Evolutionary conservation across 2,113 vertebrate species (phyloP).

Genomic region (Pollimyrus isidori): DNA sequence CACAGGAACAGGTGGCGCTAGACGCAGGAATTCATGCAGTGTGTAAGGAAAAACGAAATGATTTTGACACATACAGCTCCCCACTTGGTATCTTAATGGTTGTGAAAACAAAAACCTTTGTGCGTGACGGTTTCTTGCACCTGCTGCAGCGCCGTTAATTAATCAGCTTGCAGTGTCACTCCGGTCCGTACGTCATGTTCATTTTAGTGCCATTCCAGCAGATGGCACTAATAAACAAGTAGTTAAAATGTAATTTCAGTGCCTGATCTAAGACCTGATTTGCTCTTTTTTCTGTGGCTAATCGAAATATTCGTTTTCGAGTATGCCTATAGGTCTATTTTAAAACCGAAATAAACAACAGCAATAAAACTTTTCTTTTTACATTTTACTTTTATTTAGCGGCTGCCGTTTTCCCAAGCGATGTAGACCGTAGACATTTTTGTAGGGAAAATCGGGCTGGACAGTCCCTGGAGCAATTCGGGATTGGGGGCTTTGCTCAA

Average conservation of each 20-base stretch:
- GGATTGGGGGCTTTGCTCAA: not conserved
- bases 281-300: not conserved
- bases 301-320: not conserved
- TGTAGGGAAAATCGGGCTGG: not conserved
- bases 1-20: not conserved
- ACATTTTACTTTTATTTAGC: not conserved
- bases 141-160: not conserved
- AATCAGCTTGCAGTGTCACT: not conserved
- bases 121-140: not conserved
- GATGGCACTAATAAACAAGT: constrained; percentile 37
- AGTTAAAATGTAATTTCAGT: not conserved
- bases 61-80: not conserved
- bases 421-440: not conserved
- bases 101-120: not conserved
- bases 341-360: not conserved
- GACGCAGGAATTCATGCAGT: not conserved
- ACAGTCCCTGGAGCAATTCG: not conserved
- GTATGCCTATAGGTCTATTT: not conserved
- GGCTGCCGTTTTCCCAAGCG: not conserved
- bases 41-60: not conserved
- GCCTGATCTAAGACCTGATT: not conserved
- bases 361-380: not conserved
- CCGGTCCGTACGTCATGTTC: not conserved
- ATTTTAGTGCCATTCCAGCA: constrained; percentile 34
- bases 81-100: not conserved